Conservation (phyloP, 2,888 invertebrate species). For the Clanis bilineata region DNA sequence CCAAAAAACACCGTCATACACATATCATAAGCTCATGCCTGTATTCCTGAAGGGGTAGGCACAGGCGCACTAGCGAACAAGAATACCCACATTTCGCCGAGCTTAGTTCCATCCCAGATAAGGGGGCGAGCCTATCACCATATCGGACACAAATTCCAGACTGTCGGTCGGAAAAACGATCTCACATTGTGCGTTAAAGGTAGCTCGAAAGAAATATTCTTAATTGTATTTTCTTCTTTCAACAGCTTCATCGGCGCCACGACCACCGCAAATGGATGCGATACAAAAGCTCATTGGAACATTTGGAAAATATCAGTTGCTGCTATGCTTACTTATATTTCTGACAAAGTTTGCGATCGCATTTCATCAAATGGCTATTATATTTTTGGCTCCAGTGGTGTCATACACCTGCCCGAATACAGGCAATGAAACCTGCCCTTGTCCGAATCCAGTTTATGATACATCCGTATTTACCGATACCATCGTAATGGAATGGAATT, state of each 20-base stretch:
- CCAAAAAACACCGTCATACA: too few species aligned
- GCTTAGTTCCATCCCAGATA: too few species aligned
- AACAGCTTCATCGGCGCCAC: constrained; percentile 25
- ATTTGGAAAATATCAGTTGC: constrained; percentile 78
- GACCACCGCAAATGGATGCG: constrained; percentile 36
- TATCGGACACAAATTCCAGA: too few species aligned
- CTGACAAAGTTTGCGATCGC: constrained; percentile 75
- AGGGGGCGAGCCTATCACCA: too few species aligned
- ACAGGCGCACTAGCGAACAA: too few species aligned
- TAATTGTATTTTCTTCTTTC: constrained; percentile 24
- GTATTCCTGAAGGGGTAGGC: too few species aligned
- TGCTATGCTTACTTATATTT: constrained; percentile 65
- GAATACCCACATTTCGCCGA: too few species aligned
- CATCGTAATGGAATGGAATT: constrained; percentile 88
- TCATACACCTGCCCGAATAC: constrained; percentile 50
- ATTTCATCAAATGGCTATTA: constrained; percentile 76
- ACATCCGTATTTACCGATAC: constrained; percentile 85
- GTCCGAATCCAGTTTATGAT: constrained; percentile 83
- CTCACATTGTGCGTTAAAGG: too few species aligned
- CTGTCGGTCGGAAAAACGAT: too few species aligned
- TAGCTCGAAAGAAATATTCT: too few species aligned
- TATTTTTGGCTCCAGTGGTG: constrained; percentile 73
- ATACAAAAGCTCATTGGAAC: constrained; percentile 72
- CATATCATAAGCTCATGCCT: too few species aligned
- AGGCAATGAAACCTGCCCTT: constrained; percentile 74